Base-by-base conservation (phyloP, 1,140 invertebrate species). In the Drosophila watanabei region DNA sequence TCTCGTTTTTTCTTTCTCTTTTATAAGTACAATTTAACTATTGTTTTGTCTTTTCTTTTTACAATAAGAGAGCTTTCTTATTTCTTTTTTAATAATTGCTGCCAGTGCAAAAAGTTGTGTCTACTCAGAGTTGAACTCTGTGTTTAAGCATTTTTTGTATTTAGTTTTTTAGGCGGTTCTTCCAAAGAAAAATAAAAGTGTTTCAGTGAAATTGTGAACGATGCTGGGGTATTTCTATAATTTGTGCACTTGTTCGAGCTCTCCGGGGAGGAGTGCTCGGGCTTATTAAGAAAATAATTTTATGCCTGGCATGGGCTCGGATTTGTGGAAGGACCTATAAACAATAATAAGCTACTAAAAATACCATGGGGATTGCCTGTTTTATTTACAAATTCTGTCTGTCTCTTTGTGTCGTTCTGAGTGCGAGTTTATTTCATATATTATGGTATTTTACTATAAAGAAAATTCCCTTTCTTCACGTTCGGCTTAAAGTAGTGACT, bases 21-120 rank as follows among this genome's bases (percentile, higher is more conserved):
- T 91, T 92, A 82, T 75, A 92, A 92, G 87, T 92, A 91, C 72
- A 92, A 92, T 92, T 92, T 87, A 92, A 85, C 91, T 92, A 92
- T 92, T 92, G 89, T 92, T 80, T 57, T 24, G 20, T 8, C 18
- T 83, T 77, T 82, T 75, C 83, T 82, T 87, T 92, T 82, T 92
- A 92, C 89, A 91, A 81, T 82, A 60, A 62, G 54, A 70, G 37
- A 32, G 32, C n/a, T 7, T 28, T 65, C 54, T 45, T 66, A 63
- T 43, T 68, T 69, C 9, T 60, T 73, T 51, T 62, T 75, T 39
- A 52, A 83, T 92, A 90, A 89, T 91, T 92, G 91, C 73, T 91
- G 91, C 91, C 91, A 92, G 88, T 92, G 91, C 91, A 92, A 92
- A 92, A 92, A 91, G 91, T 82, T 69, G 57, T 78, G 37, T 73